These are phyloP conservation scores for Iphiclides podalirius DNA, from an alignment of 2,888 invertebrate genomes.

Conservation along the genomic window DNA sequence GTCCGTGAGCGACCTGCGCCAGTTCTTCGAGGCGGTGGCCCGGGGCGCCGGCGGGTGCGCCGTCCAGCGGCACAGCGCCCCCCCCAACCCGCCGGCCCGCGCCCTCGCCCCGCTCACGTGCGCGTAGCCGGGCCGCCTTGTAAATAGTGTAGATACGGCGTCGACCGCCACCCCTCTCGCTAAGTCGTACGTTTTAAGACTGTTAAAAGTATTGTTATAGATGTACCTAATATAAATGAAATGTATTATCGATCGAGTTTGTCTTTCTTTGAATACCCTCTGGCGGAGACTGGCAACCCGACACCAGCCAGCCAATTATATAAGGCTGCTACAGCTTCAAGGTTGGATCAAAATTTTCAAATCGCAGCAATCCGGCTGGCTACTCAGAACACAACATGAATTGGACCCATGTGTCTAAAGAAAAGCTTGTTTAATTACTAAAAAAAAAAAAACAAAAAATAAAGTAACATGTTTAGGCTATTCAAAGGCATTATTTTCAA, in stretches of 20 bases:
- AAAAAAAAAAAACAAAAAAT: too few species aligned
- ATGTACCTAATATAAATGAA: slow-evolving; percentile 73
- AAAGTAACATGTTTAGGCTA: too few species aligned
- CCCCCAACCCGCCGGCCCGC: slow-evolving; percentile 57
- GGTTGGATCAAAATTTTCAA: too few species aligned
- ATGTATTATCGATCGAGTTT: slow-evolving; percentile 46
- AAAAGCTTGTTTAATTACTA: too few species aligned
- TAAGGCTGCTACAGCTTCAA: too few species aligned
- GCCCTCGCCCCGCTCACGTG: slow-evolving; percentile 65
- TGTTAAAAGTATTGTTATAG: slow-evolving; percentile 79
- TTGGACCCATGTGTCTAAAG: too few species aligned
- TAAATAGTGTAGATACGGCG: slow-evolving; percentile 72
- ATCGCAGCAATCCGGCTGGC: too few species aligned
- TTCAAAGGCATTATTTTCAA: too few species aligned
- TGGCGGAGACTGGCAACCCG: not conserved
- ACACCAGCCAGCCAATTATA: too few species aligned
- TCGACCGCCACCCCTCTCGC: slow-evolving; percentile 63
- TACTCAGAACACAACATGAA: too few species aligned
- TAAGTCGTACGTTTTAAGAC: slow-evolving; percentile 78
- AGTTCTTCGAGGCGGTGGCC: slow-evolving; percentile 84
- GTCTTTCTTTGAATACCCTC: slow-evolving; percentile 29
- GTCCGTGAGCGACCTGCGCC: slow-evolving; percentile 84
- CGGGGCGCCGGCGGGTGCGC: slow-evolving; percentile 58
- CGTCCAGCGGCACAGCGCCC: slow-evolving; percentile 52
- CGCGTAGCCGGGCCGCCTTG: slow-evolving; percentile 50